Evolutionary conservation across 2,797 vertebrate genomes (phyloP).

Genomic region (Spinus pinus): DNA sequence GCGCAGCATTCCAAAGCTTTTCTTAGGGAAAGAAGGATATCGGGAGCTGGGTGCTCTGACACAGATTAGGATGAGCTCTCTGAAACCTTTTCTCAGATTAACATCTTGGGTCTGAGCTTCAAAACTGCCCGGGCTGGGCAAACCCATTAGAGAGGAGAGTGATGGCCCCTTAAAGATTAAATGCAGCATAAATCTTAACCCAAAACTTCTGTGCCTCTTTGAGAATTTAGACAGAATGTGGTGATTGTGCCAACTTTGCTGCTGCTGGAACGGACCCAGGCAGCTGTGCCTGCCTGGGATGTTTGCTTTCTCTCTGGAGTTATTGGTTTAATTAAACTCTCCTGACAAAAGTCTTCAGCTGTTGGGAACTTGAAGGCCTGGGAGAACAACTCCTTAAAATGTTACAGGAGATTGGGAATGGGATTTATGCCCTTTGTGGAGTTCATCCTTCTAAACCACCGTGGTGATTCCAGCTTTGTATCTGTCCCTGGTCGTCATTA

Average conservation of each 20-base stretch:
- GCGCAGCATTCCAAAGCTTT: neutral
- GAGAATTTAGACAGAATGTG: neutral
- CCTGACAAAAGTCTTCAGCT: neutral
- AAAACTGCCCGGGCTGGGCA: neutral
- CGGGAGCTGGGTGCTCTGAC: neutral
- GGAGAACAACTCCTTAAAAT: neutral
- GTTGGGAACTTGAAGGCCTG: neutral
- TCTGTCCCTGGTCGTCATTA: rapidly evolving
- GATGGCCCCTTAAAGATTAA: neutral
- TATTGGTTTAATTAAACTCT: neutral
- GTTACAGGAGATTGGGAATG: neutral
- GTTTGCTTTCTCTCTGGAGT: neutral
- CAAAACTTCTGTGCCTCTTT: neutral
- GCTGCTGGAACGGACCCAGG: neutral
- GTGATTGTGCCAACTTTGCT: neutral
- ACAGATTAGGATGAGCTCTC: neutral
- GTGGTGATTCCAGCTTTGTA: neutral
- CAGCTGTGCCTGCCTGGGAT: neutral
- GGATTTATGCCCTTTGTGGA: neutral
- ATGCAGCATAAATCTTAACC: neutral
- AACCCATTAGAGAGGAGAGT: neutral
- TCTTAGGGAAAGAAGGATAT: neutral
- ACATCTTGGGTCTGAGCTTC: neutral
- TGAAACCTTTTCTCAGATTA: neutral
- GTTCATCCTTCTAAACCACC: neutral